These are phyloP conservation scores for Euplagia quadripunctaria DNA, from an alignment of 2,888 invertebrate genomes.

Conservation along the genomic window DNA sequence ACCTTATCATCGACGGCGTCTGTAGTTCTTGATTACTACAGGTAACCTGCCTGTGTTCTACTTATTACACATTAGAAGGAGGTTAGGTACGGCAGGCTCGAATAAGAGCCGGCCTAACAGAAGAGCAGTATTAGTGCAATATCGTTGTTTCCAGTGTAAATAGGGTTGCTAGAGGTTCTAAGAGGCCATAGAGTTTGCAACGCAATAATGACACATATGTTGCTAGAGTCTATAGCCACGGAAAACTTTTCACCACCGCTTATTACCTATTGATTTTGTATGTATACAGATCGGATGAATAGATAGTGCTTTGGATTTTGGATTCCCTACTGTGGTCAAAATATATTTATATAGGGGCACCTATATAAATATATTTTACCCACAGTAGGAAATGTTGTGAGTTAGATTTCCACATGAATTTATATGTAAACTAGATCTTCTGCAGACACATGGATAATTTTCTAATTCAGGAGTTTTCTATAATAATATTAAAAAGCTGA, in stretches of 20 bases:
- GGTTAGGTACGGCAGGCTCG: neutral
- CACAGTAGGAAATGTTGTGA: too few relatives aligned
- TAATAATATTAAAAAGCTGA: too few relatives aligned
- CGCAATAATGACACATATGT: neutral
- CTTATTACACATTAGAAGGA: neutral
- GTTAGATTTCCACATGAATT: neutral
- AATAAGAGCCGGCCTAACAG: too few relatives aligned
- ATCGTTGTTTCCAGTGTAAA: neutral
- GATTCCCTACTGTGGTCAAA: too few relatives aligned
- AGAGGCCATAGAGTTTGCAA: neutral
- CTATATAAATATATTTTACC: too few relatives aligned
- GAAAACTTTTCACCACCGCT: too few relatives aligned
- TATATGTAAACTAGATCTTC: neutral
- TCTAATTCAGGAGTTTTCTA: too few relatives aligned
- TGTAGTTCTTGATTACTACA: neutral
- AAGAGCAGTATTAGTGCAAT: neutral
- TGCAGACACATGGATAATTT: neutral
- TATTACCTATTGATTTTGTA: neutral
- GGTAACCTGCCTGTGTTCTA: neutral
- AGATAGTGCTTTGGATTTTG: too few relatives aligned
- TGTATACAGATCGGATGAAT: too few relatives aligned
- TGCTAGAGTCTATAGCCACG: neutral
- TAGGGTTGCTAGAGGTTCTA: neutral
- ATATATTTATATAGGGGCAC: too few relatives aligned
- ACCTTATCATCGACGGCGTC: neutral